Base-by-base conservation (phyloP, 2,113 vertebrate genomes). In the Setophaga coronata region DNA sequence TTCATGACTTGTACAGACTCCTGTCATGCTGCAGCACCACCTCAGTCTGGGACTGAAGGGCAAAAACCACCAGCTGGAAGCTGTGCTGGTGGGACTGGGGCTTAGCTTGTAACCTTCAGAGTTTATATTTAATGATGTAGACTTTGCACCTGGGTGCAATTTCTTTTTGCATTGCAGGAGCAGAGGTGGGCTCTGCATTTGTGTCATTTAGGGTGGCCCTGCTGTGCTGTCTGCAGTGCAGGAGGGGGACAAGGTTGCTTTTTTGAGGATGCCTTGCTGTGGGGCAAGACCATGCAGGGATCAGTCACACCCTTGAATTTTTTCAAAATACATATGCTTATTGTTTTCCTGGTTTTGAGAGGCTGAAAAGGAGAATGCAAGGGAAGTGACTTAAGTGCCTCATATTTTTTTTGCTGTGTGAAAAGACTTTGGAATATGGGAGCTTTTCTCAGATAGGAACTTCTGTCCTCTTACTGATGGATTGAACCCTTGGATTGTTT, bases 21-120 rank as follows among this genome's bases (percentile, higher is more conserved):
- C 1, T 50, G 54, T 45, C 29, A 4, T 1, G 0, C 42, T 12
- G 23, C 10, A 36, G 2, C 17, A 11, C 26, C 0, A 0, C 18
- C 38, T 56, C 29, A 21, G 18, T 2, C 25, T 10, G 8, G 45
- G 12, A 6, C 60, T 9, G 5, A 4, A 2, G 1, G 43, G 48
- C 1, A 9, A 20, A 38, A 69, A 57, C 23, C 13, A 12, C 69
- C 57, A 1, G 40, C 40, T 33, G 47, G 15, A 23, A 43, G 40
- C 6, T 4, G 7, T 53, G 62, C 6, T 10, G 36, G 4, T 12
- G 10, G 31, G 10, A 7, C 51, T 71, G 51, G 16, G 14, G 36
- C 15, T 72, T 60, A 31, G 33, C 60, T 38, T 29, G 4, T 12
- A 23, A 28, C 34, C 5, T 67, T 15, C 3, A 2, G 26, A 14